Evolutionary conservation across 2,888 invertebrate species (phyloP).

Genomic region (Leptinotarsa peninsularis): DNA sequence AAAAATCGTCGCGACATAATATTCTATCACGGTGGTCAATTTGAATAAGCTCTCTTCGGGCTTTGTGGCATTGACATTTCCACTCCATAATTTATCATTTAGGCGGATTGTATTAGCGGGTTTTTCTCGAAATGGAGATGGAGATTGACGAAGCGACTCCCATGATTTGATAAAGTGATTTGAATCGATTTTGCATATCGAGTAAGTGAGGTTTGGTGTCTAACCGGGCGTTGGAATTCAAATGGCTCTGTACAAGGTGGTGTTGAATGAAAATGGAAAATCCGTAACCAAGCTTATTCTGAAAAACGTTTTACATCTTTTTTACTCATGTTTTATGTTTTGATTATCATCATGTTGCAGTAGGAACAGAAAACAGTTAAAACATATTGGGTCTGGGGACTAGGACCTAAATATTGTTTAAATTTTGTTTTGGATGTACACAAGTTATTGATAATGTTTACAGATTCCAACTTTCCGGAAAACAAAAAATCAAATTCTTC

Average conservation of each 20-base stretch:
- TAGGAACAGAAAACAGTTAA: no score
- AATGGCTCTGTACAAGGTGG: not conserved
- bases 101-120: slow-evolving; percentile 16
- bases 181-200: not conserved
- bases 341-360: no score
- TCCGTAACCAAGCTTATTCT: no score
- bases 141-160: slow-evolving; percentile 3
- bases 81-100: slow-evolving; percentile 17
- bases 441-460: no score
- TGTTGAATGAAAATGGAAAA: not conserved
- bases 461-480: no score
- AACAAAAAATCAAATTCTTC: no score
- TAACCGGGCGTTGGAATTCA: not conserved
- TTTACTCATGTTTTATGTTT: no score
- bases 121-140: not conserved
- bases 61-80: slow-evolving; percentile 18
- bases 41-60: slow-evolving; percentile 9
- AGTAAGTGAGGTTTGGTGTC: not conserved
- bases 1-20: slow-evolving; percentile 24
- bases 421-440: no score
- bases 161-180: slow-evolving; percentile 4
- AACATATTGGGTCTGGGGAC: no score
- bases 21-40: slow-evolving; percentile 26
- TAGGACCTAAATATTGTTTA: no score
- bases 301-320: no score